phyloP scores from a whole-genome alignment of 2,797 vertebrate genomes.

The Lindbergichthys nudifrons region DNA sequence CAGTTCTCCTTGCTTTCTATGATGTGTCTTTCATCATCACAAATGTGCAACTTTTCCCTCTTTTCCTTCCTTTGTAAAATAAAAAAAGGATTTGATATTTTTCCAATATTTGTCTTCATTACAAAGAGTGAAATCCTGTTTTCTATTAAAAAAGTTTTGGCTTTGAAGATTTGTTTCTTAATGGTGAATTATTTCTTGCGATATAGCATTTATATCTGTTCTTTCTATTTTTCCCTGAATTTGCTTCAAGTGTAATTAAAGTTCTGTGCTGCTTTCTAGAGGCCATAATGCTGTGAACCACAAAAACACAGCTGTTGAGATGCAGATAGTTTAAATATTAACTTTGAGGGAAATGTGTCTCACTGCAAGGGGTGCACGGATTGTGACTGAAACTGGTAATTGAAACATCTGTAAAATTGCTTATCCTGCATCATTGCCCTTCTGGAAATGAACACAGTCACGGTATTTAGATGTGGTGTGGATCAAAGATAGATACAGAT shows the following conservation, averaged over 20 bases:
- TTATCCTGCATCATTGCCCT: slow-evolving; percentile 65
- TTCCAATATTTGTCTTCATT: not conserved
- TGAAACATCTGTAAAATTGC: slow-evolving; percentile 60
- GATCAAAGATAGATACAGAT: slow-evolving; percentile 71
- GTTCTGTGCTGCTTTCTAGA: slow-evolving; percentile 6
- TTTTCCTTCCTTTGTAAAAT: not conserved
- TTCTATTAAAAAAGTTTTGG: not conserved
- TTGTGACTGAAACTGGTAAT: slow-evolving; percentile 55
- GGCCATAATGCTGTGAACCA: slow-evolving; percentile 9
- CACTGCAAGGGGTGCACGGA: slow-evolving; percentile 37
- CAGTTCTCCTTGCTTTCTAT: not conserved
- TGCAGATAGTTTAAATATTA: slow-evolving; percentile 39
- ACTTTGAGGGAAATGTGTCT: slow-evolving; percentile 43
- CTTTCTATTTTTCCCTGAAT: not conserved
- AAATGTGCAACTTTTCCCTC: not conserved
- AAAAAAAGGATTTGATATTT: not conserved
- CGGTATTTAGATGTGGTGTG: slow-evolving; percentile 61
- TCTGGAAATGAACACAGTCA: slow-evolving; percentile 69
- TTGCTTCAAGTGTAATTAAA: not conserved
- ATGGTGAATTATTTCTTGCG: not conserved
- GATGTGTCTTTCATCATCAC: not conserved
- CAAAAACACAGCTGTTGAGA: slow-evolving; percentile 25
- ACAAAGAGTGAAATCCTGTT: not conserved
- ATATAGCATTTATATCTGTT: not conserved
- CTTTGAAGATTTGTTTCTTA: not conserved